Base-by-base conservation (phyloP, 2,113 vertebrate species). In the Pterocles orientalis region DNA sequence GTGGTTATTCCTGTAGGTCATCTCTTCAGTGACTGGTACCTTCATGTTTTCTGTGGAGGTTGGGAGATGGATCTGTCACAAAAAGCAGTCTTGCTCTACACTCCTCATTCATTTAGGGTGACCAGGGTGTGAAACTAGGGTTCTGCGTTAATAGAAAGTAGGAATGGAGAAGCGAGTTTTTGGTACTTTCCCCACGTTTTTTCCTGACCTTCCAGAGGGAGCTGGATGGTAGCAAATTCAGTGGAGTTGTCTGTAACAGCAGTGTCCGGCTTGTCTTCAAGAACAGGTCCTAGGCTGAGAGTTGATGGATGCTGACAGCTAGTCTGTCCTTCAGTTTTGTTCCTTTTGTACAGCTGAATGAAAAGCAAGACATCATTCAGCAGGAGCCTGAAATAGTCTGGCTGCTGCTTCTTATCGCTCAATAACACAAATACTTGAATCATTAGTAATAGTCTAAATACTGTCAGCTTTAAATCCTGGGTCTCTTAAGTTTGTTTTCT, bases 61-160 rank as follows among this genome's bases (percentile, higher is more conserved):
- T 54, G 29, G 43, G 36, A 62, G 43, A 7, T 70, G 36, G 25
- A n/a, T 50, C 12, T 61, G 2, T 15, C n/a, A 14, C 68, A 45
- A 8, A 45, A 64, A 41, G 13, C 79, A 28, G 0, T 26, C 50
- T 58, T 13, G 0, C 25, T 47, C n/a, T 50, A 7, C 9, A 0
- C 39, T 41, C 36, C 45, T 36, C 2, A 0, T 6, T 18, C 26
- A 39, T 17, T 51, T 29, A 15, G 28, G 9, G 0, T 6, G 7
- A 83, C 3, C 26, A 8, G 23, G 31, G 25, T 33, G n/a, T 28
- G 54, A 17, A 45, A 20, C 20, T 10, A 6, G 15, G 28, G 9
- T 13, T 54, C 15, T 36, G 6, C 50, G 14, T 17, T 81, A 20
- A 36, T 18, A 18, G 69, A 75, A 23, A 4, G 0, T 6, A 9